phyloP scores from a whole-genome alignment of 1,140 invertebrate species.

The Cydia pomonella region DNA sequence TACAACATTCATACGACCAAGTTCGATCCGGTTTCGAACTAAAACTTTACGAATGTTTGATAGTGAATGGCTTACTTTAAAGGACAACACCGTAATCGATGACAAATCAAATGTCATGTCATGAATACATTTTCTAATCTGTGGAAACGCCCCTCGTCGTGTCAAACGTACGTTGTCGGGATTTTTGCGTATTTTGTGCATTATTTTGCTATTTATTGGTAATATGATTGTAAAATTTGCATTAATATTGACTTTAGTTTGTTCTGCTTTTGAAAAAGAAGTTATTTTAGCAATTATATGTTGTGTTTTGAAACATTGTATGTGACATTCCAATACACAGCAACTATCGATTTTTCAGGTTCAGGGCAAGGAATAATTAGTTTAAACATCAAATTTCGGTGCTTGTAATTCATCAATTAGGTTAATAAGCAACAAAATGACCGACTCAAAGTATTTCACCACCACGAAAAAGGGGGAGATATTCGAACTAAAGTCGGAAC shows the following conservation, averaged over 20 bases:
- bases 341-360: constrained; percentile 25
- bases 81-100: background rate
- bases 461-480: constrained; percentile 99
- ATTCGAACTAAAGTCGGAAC: constrained; percentile 98
- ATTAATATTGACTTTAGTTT: background rate
- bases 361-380: constrained; percentile 19
- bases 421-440: constrained; percentile 85
- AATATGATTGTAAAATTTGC: background rate
- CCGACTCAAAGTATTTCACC: constrained; percentile 99
- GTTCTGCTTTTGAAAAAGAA: background rate
- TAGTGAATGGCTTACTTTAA: background rate
- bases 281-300: background rate
- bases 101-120: constrained; percentile 4
- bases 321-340: background rate
- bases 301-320: background rate
- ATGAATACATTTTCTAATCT: background rate
- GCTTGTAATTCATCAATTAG: background rate
- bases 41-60: background rate
- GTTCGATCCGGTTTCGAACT: background rate
- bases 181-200: constrained; percentile 13
- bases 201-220: constrained; percentile 1
- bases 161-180: constrained; percentile 22
- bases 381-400: background rate
- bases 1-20: background rate
- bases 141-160: constrained; percentile 30